Evolutionary conservation across 1,140 invertebrate species (phyloP).

Genomic region (Condylostylus longicornis): DNA sequence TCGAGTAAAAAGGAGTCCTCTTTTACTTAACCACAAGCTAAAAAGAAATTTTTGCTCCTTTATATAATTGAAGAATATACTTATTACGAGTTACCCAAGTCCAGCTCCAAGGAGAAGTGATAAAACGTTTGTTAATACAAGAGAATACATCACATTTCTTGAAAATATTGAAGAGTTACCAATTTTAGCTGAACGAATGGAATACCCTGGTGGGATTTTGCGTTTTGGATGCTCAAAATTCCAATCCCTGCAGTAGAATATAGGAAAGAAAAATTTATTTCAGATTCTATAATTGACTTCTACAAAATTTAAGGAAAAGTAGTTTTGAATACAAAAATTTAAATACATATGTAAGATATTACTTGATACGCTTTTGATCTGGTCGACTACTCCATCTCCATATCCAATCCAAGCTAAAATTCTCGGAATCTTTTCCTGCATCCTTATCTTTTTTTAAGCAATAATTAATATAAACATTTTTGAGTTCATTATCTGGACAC

Average conservation of each 20-base stretch:
- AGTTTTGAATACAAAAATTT: too few species aligned
- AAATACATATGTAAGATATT: too few species aligned
- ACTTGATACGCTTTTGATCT: constrained; percentile 74
- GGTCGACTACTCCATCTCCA: constrained; percentile 84
- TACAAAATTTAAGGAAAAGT: too few species aligned
- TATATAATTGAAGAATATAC: too few species aligned
- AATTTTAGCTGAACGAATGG: constrained; percentile 65
- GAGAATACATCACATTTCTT: constrained; percentile 74
- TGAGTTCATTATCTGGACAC: constrained; percentile 52
- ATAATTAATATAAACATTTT: constrained; percentile 68
- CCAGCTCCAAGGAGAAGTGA: constrained; percentile 79
- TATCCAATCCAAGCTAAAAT: constrained; percentile 72
- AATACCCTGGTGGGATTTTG: constrained; percentile 39
- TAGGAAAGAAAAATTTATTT: too few species aligned
- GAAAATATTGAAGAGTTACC: constrained; percentile 70
- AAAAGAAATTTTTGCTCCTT: too few species aligned
- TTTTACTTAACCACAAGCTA: constrained; percentile 52
- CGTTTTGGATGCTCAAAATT: constrained; percentile 55
- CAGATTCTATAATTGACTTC: too few species aligned
- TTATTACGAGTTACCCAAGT: constrained; percentile 59
- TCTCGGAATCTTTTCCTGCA: too few species aligned
- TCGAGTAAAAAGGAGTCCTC: constrained; percentile 45
- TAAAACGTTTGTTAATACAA: constrained; percentile 77
- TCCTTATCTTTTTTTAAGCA: constrained; percentile 45
- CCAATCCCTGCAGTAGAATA: constrained; percentile 49